phyloP scores from a whole-genome alignment of 2,888 invertebrate species.

The Ophioninae sp. region DNA sequence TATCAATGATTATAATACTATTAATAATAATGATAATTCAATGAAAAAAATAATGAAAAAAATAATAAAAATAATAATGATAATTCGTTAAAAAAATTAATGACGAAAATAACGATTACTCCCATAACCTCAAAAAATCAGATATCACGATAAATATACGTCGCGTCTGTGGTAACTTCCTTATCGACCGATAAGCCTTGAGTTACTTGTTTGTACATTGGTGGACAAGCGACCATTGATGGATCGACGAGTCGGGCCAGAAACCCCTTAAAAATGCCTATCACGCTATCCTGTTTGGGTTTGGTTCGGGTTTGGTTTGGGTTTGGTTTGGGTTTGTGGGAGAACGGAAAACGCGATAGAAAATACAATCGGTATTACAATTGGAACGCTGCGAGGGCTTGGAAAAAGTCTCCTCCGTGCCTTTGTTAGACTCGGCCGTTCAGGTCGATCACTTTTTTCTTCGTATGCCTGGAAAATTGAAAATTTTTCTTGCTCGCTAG shows the following conservation, averaged over 20 bases:
- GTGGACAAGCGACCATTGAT: background rate
- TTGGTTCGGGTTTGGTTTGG: too few relatives aligned
- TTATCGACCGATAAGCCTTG: background rate
- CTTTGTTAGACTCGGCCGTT: slow-evolving; percentile 74
- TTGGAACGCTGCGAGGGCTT: slow-evolving; percentile 32
- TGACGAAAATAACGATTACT: too few relatives aligned
- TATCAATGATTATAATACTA: too few relatives aligned
- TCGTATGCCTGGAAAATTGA: slow-evolving; percentile 77
- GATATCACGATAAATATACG: too few relatives aligned
- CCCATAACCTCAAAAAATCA: too few relatives aligned
- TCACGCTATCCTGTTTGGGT: background rate
- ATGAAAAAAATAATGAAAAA: too few relatives aligned
- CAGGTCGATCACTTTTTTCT: slow-evolving; percentile 78
- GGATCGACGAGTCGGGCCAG: background rate
- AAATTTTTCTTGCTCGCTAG: slow-evolving; percentile 69
- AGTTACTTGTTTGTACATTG: background rate
- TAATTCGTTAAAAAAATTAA: too few relatives aligned
- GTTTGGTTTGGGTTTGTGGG: background rate
- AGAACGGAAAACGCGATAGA: background rate
- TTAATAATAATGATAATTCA: too few relatives aligned
- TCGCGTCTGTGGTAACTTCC: too few relatives aligned
- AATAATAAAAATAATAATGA: too few relatives aligned
- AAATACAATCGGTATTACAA: background rate
- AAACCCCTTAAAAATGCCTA: background rate
- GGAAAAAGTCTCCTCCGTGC: background rate